These are phyloP conservation scores for Hyaena hyaena DNA, from an alignment of 2,113 vertebrate genomes.

Conservation along the genomic window DNA sequence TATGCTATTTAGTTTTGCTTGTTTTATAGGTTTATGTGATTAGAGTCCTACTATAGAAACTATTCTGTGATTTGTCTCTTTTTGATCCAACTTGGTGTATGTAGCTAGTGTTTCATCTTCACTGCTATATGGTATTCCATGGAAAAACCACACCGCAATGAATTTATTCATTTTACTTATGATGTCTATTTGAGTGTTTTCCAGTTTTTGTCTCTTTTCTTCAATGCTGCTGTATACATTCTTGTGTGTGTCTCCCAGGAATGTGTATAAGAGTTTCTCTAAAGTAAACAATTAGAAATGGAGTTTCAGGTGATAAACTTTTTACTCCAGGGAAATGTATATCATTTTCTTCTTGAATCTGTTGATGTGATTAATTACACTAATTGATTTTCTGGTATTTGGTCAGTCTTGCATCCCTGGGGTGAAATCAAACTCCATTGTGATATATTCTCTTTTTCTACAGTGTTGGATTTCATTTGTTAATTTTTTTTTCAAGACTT, in stretches of 20 bases:
- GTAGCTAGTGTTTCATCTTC: neutral
- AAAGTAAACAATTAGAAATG: constrained; percentile 19
- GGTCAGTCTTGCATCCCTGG: neutral
- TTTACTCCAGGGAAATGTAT: neutral
- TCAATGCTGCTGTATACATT: neutral
- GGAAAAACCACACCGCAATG: neutral
- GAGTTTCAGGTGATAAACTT: constrained; percentile 6
- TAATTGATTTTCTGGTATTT: constrained; percentile 33
- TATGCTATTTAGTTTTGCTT: neutral
- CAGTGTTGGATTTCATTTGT: neutral
- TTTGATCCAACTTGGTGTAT: neutral
- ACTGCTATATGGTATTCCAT: neutral
- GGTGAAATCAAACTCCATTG: neutral
- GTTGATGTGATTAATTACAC: neutral
- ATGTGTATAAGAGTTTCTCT: neutral
- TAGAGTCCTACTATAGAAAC: neutral
- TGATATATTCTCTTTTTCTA: neutral
- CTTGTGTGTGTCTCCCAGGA: neutral
- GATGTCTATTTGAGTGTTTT: neutral
- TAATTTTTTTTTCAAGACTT: neutral
- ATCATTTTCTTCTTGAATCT: constrained; percentile 34
- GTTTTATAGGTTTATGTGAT: neutral
- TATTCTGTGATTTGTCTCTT: neutral
- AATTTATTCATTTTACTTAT: neutral
- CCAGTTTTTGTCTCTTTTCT: neutral